These are phyloP conservation scores for Ophioderma brevispina DNA, from an alignment of 35 echinoderm and acorn worm genomes.

Conservation along the genomic window DNA sequence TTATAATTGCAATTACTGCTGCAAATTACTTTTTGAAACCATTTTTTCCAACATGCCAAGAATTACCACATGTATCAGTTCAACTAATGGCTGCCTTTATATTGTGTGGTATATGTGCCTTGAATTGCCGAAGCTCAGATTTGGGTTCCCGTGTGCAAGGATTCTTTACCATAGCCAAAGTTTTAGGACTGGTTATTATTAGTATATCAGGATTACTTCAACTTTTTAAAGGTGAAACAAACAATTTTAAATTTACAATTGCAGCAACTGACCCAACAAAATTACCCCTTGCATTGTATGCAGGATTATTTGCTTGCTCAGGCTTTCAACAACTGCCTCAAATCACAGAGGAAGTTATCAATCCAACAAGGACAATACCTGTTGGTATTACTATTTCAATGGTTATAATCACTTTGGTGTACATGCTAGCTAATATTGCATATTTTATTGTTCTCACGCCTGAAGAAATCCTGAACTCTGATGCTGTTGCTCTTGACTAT, in stretches of 20 bases:
- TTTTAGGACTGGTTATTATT: constrained; percentile 38
- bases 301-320: neutral
- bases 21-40: constrained; percentile 60
- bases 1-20: constrained; percentile 60
- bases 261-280: neutral
- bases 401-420: neutral
- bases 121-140: constrained; percentile 41
- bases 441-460: constrained; percentile 34
- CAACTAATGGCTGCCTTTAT: constrained; percentile 28
- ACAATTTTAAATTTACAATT: neutral
- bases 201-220: constrained; percentile 34
- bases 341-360: neutral
- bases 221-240: constrained; percentile 38
- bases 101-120: neutral
- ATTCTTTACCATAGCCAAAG: constrained; percentile 52
- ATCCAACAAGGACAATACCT: constrained; percentile 11
- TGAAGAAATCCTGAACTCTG: constrained; percentile 4
- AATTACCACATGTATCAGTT: neutral
- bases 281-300: neutral
- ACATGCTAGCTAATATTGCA: constrained; percentile 3
- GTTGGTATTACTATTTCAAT: constrained; percentile 1
- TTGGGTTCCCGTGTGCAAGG: constrained; percentile 16
- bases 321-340: neutral
- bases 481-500: constrained; percentile 37
- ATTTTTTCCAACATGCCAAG: constrained; percentile 33